Base-by-base conservation (phyloP, 2,797 vertebrate species). In the Euphonia xanthogaster region DNA sequence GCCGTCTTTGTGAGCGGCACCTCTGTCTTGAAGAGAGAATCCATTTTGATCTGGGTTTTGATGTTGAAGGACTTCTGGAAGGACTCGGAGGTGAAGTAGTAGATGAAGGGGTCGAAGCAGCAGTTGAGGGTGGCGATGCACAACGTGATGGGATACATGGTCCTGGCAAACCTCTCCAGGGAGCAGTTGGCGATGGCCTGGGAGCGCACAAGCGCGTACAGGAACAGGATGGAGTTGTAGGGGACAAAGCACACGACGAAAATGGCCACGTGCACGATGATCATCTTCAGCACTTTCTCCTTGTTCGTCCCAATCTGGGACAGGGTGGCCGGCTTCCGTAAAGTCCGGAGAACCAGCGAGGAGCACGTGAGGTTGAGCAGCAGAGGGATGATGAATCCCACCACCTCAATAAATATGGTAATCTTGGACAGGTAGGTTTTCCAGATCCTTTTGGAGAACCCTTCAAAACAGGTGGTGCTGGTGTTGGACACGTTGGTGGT, bases 181-280 rank as follows among this genome's bases (percentile, higher is more conserved):
- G 98, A 97, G 61, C 99, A 99, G 96, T 98, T 99, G 33, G 98
- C 98, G 53, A 99, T 97, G 2, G 99, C 98, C 94, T 99, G 99
- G 42, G 99, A 99, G 30, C 99, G 98, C 90, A 99, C 99, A 40
- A 99, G 98, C 12, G 99, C 99, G 2, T 99, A 99, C 45, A 99
- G 90, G 93, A 99, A 99, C n/a, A 99, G 99, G 92, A 99, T 99
- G 35, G 99, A 99, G 82, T 99, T 99, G 95, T 99, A 99, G 3
- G 99, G 99, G 40, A 99, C 99, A 3, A 99, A 99, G 97, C 99
- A 99, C 83, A 99, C 98, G 5, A 99, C 98, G n/a, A 99, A 99
- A 91, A 99, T 99, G 94, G 98, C 98, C 92, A 99, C 97, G 42
- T 99, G 99, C 83, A 99, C 99, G 14, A 99, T 94, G 72, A 99